A percentile compares a stretch with the other conserved stretches of the same genome.
Evolutionary conservation across 2,113 vertebrate genomes (phyloP).

Genomic region (Heptranchias perlo): DNA sequence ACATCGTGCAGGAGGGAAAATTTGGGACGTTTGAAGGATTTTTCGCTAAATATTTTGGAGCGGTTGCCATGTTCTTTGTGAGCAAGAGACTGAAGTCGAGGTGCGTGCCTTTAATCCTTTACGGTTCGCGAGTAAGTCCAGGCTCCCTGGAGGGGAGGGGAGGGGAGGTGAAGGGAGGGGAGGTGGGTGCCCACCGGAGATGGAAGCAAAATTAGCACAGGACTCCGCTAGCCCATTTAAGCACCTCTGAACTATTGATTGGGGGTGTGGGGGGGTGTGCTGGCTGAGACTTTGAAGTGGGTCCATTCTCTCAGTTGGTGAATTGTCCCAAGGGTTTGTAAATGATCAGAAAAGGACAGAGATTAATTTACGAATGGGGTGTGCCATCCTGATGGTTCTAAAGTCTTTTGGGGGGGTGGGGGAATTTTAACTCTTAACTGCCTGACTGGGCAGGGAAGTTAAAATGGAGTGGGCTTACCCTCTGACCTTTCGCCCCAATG

Average conservation of each 20-base stretch:
- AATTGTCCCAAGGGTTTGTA: background rate
- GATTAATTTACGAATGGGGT: background rate
- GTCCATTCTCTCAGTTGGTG: background rate
- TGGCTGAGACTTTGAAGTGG: background rate
- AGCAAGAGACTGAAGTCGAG: slow-evolving; percentile 82
- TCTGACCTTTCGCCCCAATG: background rate
- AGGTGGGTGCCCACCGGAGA: background rate
- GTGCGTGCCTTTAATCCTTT: slow-evolving; percentile 51
- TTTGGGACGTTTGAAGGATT: slow-evolving; percentile 78
- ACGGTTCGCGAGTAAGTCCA: background rate
- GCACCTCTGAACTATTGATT: background rate
- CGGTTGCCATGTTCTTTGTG: slow-evolving; percentile 84
- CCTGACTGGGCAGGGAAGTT: background rate
- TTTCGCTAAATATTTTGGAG: slow-evolving; percentile 87
- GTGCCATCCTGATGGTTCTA: background rate
- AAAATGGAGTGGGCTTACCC: background rate
- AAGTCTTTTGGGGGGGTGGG: background rate
- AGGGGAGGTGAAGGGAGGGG: background rate
- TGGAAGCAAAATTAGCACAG: background rate
- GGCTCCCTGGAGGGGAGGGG: background rate
- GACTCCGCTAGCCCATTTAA: background rate
- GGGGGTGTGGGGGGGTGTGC: background rate
- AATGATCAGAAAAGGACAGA: background rate
- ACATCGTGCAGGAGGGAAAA: slow-evolving; percentile 92
- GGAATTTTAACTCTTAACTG: background rate